phyloP scores from a whole-genome alignment of 2,797 vertebrate species.

The Oceanodroma leucorhoa region DNA sequence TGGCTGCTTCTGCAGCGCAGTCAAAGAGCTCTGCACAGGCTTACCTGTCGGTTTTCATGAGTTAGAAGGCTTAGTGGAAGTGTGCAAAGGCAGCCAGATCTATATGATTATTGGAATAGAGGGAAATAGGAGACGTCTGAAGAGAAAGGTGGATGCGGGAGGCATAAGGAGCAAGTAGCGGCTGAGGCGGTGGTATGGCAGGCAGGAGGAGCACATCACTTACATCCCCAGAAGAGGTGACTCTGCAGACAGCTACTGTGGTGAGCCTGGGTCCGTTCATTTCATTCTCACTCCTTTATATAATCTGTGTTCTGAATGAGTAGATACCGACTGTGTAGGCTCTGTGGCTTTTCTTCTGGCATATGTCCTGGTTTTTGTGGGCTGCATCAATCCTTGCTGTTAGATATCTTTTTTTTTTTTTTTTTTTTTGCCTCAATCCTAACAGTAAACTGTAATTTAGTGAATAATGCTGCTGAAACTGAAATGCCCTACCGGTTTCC shows the following conservation, averaged over 20 bases:
- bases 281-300: neutral
- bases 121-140: neutral
- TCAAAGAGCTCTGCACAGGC: neutral
- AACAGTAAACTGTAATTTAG: neutral
- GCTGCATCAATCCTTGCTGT: neutral
- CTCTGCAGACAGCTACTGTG: neutral
- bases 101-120: neutral
- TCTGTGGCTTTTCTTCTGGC: conserved; percentile 16
- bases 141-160: neutral
- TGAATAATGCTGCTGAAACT: neutral
- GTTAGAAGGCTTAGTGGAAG: neutral
- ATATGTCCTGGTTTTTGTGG: conserved; percentile 1
- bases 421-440: neutral
- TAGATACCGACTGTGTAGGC: neutral
- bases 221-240: neutral
- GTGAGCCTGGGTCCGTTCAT: neutral
- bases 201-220: neutral
- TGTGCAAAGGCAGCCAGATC: neutral
- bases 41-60: neutral
- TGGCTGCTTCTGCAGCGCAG: neutral
- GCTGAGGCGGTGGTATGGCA: neutral
- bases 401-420: neutral
- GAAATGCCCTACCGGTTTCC: neutral
- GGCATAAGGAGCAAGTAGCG: neutral
- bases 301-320: conserved; percentile 18